Percentiles rank a stretch among this genome's conserved stretches.
Conservation (phyloP, 2,113 vertebrate species). For the Clinocottus analis region DNA sequence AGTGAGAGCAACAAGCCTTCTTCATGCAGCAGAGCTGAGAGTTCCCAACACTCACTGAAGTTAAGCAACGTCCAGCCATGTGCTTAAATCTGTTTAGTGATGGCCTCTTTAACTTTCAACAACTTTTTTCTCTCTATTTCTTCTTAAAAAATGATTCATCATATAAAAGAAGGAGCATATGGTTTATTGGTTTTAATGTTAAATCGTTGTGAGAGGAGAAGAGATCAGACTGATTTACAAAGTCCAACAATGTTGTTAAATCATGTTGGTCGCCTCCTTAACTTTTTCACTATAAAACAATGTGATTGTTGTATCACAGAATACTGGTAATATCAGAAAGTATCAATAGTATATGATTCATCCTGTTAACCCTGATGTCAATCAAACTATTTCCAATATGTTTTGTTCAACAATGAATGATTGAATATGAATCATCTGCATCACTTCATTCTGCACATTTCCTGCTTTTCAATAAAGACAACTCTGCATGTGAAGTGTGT, state of each 20-base stretch:
- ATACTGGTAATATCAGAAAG: background rate
- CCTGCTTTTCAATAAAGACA: slow-evolving; percentile 2
- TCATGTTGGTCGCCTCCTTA: background rate
- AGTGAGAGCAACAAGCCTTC: too few species aligned
- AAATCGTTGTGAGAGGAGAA: background rate
- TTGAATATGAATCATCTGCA: background rate
- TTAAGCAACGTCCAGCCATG: background rate
- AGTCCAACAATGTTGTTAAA: background rate
- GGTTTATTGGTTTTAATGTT: background rate
- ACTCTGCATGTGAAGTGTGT: background rate
- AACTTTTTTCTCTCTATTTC: background rate
- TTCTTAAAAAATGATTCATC: background rate
- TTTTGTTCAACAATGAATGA: background rate
- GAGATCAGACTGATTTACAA: too few species aligned
- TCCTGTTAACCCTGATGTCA: background rate
- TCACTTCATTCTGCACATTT: background rate
- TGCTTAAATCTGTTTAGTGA: background rate
- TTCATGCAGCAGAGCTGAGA: too few species aligned
- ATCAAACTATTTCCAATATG: background rate
- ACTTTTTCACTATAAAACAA: background rate
- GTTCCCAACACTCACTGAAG: background rate
- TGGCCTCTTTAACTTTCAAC: background rate
- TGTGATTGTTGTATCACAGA: background rate
- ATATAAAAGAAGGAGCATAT: background rate
- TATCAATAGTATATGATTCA: background rate